Evolutionary conservation across 2,888 invertebrate species (phyloP), one percentile per base, ranked within the genome.

Genomic region (Tanypteryx hageni): DNA sequence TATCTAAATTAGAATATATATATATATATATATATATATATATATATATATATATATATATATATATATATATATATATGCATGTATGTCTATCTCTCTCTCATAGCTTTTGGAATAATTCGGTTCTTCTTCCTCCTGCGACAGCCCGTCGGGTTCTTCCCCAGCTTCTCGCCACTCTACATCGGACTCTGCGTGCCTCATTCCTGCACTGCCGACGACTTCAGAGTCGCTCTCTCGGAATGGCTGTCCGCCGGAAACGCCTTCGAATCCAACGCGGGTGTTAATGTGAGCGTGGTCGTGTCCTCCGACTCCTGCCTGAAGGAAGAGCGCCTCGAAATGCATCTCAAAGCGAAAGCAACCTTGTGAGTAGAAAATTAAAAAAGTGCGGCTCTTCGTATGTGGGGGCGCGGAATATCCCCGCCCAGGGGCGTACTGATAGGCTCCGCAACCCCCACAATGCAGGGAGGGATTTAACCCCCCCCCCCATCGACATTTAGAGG

Each of bases 111-210:
- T 44, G 44, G 22, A 76, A 13, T 61, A 61, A 27, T 86, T 61
- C 14, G 10, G 56, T 1, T 58, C 4, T 27, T 31, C 44, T 89
- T 64, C 59, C 18, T 18, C 44, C 1, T 14, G 22, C 76, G 3
- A 13, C 22, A 92, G 92, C n/a, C 44, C 14, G 22, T 76, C 57
- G 22, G 68, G 10, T 58, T 76, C 76, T 81, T 92, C 57, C 86
- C 92, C 57, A 92, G 56, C 22, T 92, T 92, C 86, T 84, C 61
- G 31, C 57, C 86, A 18, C 57, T 92, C 22, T 22, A 83, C 58
- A 16, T 68, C 22, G 92, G 83, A 9, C 64, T 92, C 9, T 92
- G 92, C 76, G n/a, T 92, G 8, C 92, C 92, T 0, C 68, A 83
- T 22, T 68, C 68, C 16, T 92, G 92, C 92, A 59, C 22, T 16